These are phyloP conservation scores for Uria aalge DNA, from an alignment of 2,113 vertebrate genomes.

Conservation along the genomic window DNA sequence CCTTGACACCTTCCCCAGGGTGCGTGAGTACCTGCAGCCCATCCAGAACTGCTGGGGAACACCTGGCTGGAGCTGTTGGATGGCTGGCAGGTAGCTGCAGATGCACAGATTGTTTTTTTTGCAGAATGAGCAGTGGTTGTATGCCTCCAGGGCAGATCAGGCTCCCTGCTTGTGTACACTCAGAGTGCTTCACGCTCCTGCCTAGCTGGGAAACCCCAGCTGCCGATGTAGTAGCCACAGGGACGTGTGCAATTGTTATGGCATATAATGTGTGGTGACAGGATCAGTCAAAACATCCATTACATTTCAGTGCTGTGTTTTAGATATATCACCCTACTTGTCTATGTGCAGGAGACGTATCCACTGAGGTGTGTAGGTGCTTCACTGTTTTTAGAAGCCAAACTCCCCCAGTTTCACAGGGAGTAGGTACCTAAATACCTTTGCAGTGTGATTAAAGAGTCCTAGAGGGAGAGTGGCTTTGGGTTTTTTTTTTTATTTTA, in stretches of 20 bases:
- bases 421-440: background rate
- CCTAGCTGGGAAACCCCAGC: background rate
- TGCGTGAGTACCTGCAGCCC: background rate
- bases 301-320: background rate
- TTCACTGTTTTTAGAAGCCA: background rate
- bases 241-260: background rate
- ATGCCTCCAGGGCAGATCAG: background rate
- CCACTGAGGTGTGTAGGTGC: background rate
- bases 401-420: background rate
- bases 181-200: background rate
- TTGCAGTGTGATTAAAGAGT: background rate
- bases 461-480: background rate
- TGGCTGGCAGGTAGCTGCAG: background rate
- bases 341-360: background rate
- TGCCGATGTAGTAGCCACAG: background rate
- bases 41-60: background rate
- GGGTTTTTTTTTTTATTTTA: background rate
- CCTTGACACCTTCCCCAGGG: background rate
- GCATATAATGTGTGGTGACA: background rate
- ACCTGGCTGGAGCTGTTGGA: background rate
- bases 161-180: background rate
- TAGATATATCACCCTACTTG: background rate
- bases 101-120: background rate
- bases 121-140: background rate
- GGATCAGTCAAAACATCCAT: background rate